Percentiles rank a stretch among this genome's conserved stretches.
These are phyloP conservation scores for Oryzias woworae DNA, from an alignment of 2,113 vertebrate species.

Conservation along the genomic window DNA sequence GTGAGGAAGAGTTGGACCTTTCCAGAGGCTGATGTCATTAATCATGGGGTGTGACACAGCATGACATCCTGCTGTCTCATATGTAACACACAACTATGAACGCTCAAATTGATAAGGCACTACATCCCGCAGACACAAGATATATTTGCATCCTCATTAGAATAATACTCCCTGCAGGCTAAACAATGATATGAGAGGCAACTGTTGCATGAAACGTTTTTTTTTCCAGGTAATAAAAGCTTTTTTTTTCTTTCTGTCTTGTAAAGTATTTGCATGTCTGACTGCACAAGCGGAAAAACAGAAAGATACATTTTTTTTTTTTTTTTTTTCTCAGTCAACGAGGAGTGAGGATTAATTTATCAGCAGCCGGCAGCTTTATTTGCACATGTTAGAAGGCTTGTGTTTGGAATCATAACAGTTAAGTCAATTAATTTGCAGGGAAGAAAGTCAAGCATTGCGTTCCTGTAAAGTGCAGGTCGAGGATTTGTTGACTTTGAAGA, in stretches of 20 bases:
- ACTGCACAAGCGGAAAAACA: constrained; percentile 3
- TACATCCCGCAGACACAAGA: constrained; percentile 14
- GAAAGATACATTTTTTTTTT: not conserved
- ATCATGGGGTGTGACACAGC: constrained; percentile 63
- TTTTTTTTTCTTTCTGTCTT: constrained; percentile 1
- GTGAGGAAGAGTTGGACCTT: constrained; percentile 40
- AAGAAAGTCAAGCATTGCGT: not conserved
- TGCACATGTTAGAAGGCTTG: not conserved
- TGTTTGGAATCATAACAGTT: not conserved
- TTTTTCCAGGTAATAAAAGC: constrained; percentile 17
- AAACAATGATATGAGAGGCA: constrained; percentile 31
- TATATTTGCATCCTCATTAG: constrained; percentile 52
- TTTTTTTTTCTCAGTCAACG: not conserved
- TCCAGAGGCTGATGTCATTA: constrained; percentile 53
- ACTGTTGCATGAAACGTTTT: constrained; percentile 37
- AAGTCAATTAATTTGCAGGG: not conserved
- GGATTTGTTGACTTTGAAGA: not conserved
- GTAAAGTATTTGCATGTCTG: not conserved
- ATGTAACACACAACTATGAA: constrained; percentile 27
- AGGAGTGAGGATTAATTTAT: not conserved
- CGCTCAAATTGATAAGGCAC: not conserved
- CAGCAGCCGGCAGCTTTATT: not conserved
- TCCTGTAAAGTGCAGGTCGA: not conserved
- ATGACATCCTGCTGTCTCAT: constrained; percentile 58
- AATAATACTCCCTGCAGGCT: constrained; percentile 30